Percentiles rank a stretch among this genome's conserved stretches.
Conservation (phyloP, 2,888 invertebrate genomes). For the Athalia rosae region DNA sequence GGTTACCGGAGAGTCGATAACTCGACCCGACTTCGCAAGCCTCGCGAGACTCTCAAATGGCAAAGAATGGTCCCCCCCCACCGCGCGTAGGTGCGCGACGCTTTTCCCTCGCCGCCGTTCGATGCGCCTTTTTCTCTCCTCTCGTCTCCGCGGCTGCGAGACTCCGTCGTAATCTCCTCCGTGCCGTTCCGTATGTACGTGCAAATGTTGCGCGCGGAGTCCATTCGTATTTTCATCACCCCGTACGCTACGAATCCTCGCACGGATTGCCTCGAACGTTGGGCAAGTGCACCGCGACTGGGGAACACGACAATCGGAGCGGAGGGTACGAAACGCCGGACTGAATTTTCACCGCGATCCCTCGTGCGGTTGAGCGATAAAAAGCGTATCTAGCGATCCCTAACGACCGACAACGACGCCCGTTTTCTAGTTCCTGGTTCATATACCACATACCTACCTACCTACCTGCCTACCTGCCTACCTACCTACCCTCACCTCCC, state of each 20-base stretch:
- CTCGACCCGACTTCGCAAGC: conserved; percentile 45
- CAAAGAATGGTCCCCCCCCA: conserved; percentile 44
- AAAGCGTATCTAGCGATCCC: conserved; percentile 1
- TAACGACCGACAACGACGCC: conserved; percentile 38
- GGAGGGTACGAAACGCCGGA: background rate
- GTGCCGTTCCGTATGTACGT: background rate
- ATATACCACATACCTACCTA: conserved; percentile 53
- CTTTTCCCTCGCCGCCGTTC: background rate
- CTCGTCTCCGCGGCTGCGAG: background rate
- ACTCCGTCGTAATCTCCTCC: too few relatives aligned
- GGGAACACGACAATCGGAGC: conserved; percentile 13
- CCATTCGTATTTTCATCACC: background rate
- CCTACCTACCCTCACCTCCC: conserved; percentile 55
- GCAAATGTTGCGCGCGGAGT: background rate
- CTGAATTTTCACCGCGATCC: conserved; percentile 26
- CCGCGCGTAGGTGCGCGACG: too few relatives aligned
- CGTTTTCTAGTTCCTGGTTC: conserved; percentile 65
- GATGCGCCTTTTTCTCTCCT: conserved; percentile 10
- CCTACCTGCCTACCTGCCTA: too few relatives aligned
- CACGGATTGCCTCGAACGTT: background rate
- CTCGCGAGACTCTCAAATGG: conserved; percentile 49
- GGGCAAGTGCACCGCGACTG: conserved; percentile 24
- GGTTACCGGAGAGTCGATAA: conserved; percentile 43
- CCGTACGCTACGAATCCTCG: background rate
- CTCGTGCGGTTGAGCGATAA: background rate